Evolutionary conservation across 2,888 invertebrate species (phyloP), one percentile per base, ranked within the genome.

Genomic region (Girardia tigrina): DNA sequence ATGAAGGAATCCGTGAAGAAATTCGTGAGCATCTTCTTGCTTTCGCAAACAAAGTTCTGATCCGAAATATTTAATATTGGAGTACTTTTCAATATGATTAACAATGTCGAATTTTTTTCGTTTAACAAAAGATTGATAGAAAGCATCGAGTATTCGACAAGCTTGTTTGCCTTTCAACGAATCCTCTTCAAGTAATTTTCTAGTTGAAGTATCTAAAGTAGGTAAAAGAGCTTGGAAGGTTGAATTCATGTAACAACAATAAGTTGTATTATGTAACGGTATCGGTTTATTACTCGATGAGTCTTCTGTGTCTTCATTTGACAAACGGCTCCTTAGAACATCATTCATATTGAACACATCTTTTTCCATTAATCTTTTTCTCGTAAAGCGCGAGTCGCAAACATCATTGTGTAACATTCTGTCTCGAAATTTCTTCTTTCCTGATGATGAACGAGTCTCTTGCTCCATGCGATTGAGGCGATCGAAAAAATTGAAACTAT

Each of bases 11-110:
- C 20, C 4, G 23, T 56, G 4, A 6, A 56, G 4, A 16, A 56
- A 56, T 56, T 56, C 56, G 23, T 56, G 56, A 4, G 56, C 56
- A 56, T 56, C 56, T 56, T 56, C 56, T 56, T 56, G 56, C 23
- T 16, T 4, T 6, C n/a, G 6, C 6, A 56, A 2, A 8, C 2
- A 2, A n/a, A 56, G 23, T 56, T 56, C 56, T 12, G 56, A 56
- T 8, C 56, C 56, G n/a, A 56, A 56, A 56, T 56, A 56, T 56
- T 56, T 56, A 4, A 56, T 8, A 16, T 4, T 56, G 8, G 56
- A 20, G n/a, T 20, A 56, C 23, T 4, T 12, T 12, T 56, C 23
- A 6, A 56, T 12, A 56, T 2, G n/a, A 16, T 16, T 23, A 12
- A 56, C 2, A 20, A 56, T 8, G 4, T 4, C n/a, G 56, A 56